These are phyloP conservation scores for Cactoblastis cactorum DNA, from an alignment of 2,888 invertebrate species.

Conservation along the genomic window DNA sequence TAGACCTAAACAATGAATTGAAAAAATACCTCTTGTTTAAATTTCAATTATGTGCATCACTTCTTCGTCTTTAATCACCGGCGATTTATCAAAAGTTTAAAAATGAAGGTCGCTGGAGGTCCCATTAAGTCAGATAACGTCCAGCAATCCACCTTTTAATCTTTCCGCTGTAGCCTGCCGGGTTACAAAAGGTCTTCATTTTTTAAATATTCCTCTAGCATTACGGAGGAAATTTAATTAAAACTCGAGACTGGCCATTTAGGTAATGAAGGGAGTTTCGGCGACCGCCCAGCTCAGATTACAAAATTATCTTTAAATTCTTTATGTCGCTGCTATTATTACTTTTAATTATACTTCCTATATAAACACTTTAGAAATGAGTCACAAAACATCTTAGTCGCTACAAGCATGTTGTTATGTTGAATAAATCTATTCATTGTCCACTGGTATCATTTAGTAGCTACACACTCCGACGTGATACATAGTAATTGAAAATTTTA, in stretches of 20 bases:
- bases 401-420: too few relatives aligned
- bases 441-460: too few relatives aligned
- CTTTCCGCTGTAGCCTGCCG: slow-evolving; percentile 26
- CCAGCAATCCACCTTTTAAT: slow-evolving; percentile 22
- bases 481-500: too few relatives aligned
- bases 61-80: neutral
- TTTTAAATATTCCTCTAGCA: slow-evolving; percentile 39
- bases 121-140: slow-evolving; percentile 15
- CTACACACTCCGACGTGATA: too few relatives aligned
- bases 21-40: too few relatives aligned
- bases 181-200: slow-evolving; percentile 33
- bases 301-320: slow-evolving; percentile 43
- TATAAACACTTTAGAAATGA: too few relatives aligned
- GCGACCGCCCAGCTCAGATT: slow-evolving; percentile 31
- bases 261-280: slow-evolving; percentile 39
- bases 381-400: too few relatives aligned
- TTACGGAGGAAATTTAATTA: slow-evolving; percentile 55
- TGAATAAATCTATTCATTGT: too few relatives aligned
- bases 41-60: too few relatives aligned
- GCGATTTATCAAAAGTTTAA: neutral
- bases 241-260: slow-evolving; percentile 51
- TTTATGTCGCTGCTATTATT: slow-evolving; percentile 33
- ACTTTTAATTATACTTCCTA: slow-evolving; percentile 15
- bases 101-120: slow-evolving; percentile 2
- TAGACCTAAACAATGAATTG: too few relatives aligned